phyloP scores from a whole-genome alignment of 2,888 invertebrate genomes.

The Scotopteryx bipunctaria region DNA sequence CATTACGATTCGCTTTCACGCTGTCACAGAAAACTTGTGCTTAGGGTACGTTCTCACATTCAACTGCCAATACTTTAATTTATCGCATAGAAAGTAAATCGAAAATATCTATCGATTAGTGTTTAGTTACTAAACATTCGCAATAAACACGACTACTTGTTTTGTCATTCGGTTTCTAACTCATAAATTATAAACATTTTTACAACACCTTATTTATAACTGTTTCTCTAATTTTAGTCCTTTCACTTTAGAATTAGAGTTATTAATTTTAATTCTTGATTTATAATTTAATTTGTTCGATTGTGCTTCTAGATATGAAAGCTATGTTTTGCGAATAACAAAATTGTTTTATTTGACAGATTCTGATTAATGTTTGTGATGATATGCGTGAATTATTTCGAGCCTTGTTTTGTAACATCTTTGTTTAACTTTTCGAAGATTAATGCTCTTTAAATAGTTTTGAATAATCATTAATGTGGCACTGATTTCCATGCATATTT shows the following conservation, averaged over 20 bases:
- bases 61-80: conserved; percentile 27
- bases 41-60: conserved; percentile 5
- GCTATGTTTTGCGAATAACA: conserved; percentile 33
- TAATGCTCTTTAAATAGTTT: conserved; percentile 4
- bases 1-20: too few relatives aligned
- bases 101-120: conserved; percentile 33
- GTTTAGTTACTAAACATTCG: conserved; percentile 34
- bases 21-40: neutral
- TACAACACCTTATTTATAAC: conserved; percentile 39
- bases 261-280: conserved; percentile 44
- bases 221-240: conserved; percentile 41
- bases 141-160: conserved; percentile 40
- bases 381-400: conserved; percentile 24
- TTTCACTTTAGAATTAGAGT: conserved; percentile 49
- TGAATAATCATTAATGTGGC: neutral
- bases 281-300: conserved; percentile 39
- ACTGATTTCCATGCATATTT: too few relatives aligned
- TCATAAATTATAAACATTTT: conserved; percentile 55
- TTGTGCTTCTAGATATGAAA: conserved; percentile 33
- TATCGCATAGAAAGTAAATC: conserved; percentile 43
- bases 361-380: conserved; percentile 27
- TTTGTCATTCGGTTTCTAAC: conserved; percentile 60
- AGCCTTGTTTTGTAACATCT: conserved; percentile 13
- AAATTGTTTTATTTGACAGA: conserved; percentile 35
- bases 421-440: conserved; percentile 6